Conservation (phyloP, 2,797 vertebrate species). For the Tolypeutes matacus region DNA sequence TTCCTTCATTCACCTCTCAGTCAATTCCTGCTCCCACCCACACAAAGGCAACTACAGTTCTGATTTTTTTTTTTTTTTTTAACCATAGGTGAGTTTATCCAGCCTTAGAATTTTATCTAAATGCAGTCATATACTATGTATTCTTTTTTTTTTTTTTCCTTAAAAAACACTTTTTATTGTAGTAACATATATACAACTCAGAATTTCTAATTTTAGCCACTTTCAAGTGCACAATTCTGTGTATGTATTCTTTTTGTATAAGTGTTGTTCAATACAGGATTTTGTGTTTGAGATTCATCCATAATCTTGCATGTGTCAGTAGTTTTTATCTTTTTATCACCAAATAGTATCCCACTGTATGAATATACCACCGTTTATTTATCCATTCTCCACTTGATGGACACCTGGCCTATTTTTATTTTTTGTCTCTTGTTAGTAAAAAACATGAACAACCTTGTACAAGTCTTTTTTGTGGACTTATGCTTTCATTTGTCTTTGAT, state of each 20-base stretch:
- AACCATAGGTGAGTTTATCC: background rate
- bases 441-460: accelerated
- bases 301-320: background rate
- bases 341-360: background rate
- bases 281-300: background rate
- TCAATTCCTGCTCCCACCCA: background rate
- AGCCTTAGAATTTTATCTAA: background rate
- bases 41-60: background rate
- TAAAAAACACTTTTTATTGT: too few species aligned
- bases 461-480: background rate
- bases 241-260: background rate
- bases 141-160: background rate
- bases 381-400: background rate
- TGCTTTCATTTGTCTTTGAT: background rate
- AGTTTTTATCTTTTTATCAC: background rate
- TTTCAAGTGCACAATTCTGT: too few species aligned
- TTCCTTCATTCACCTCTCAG: background rate
- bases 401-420: background rate
- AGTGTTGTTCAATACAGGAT: background rate
- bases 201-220: too few species aligned
- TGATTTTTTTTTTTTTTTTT: background rate
- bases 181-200: too few species aligned
- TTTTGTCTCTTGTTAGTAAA: background rate
- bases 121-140: background rate
- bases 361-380: background rate